Conservation (phyloP, 1,140 invertebrate species). For the Halesus radiatus region DNA sequence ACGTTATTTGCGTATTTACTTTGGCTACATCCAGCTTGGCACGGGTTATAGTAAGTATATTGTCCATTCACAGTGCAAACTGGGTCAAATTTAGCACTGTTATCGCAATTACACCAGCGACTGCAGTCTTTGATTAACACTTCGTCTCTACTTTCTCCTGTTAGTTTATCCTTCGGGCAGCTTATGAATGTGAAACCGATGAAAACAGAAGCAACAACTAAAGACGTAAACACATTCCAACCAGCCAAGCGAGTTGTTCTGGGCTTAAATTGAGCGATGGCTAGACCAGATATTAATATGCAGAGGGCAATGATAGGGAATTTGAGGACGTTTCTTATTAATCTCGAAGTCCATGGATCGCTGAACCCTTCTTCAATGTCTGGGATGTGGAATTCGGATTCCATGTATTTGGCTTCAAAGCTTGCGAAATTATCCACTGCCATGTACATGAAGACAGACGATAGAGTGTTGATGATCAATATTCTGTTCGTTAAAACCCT, state of each 20-base stretch:
- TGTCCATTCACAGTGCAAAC: conserved; percentile 73
- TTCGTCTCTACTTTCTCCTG: conserved; percentile 62
- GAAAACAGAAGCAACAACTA: conserved; percentile 69
- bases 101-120: conserved; percentile 73
- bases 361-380: conserved; percentile 72
- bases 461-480: conserved; percentile 72
- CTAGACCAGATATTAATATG: conserved; percentile 73
- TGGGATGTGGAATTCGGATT: conserved; percentile 73
- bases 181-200: conserved; percentile 73
- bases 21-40: conserved; percentile 77
- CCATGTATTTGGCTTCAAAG: conserved; percentile 73
- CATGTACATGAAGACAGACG: conserved; percentile 71
- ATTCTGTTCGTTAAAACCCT: conserved; percentile 74
- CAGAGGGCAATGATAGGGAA: conserved; percentile 75
- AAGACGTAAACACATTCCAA: conserved; percentile 72
- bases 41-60: conserved; percentile 78
- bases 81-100: conserved; percentile 75
- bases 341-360: conserved; percentile 70
- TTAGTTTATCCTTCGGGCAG: conserved; percentile 70
- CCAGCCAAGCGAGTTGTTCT: conserved; percentile 68
- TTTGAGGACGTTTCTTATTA: conserved; percentile 71
- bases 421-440: conserved; percentile 71
- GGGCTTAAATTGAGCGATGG: conserved; percentile 74
- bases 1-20: conserved; percentile 38
- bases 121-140: conserved; percentile 73